Conservation (phyloP, 2,113 vertebrate species). For the Serinus canaria region DNA sequence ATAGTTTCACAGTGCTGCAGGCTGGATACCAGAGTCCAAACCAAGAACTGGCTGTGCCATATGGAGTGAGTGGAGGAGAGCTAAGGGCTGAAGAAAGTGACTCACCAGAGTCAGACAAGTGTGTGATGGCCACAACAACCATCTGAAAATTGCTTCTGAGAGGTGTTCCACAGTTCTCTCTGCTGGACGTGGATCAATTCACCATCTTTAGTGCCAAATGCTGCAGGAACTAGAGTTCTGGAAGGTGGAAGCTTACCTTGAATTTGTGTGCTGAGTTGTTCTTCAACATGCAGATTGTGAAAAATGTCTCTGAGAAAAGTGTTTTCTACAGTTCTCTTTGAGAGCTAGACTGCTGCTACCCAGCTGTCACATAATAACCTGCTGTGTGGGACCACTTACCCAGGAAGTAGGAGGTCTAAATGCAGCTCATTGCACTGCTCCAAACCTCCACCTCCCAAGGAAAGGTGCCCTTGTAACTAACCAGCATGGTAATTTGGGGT, state of each 20-base stretch:
- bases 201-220: neutral
- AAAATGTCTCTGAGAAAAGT: neutral
- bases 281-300: neutral
- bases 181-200: neutral
- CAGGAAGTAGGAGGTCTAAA: neutral
- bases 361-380: neutral
- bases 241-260: neutral
- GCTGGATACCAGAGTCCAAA: neutral
- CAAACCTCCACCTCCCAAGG: neutral
- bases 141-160: neutral
- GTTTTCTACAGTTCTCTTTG: neutral
- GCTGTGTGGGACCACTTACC: neutral
- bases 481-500: neutral
- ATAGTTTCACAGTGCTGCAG: neutral
- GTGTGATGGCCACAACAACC: neutral
- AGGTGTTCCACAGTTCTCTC: neutral
- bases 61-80: neutral
- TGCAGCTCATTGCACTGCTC: neutral
- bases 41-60: neutral
- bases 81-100: neutral
- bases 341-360: neutral
- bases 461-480: neutral
- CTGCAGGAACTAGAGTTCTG: neutral
- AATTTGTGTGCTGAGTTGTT: neutral
- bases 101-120: neutral